phyloP scores from a whole-genome alignment of 2,113 vertebrate genomes.

The Daubentonia madagascariensis region DNA sequence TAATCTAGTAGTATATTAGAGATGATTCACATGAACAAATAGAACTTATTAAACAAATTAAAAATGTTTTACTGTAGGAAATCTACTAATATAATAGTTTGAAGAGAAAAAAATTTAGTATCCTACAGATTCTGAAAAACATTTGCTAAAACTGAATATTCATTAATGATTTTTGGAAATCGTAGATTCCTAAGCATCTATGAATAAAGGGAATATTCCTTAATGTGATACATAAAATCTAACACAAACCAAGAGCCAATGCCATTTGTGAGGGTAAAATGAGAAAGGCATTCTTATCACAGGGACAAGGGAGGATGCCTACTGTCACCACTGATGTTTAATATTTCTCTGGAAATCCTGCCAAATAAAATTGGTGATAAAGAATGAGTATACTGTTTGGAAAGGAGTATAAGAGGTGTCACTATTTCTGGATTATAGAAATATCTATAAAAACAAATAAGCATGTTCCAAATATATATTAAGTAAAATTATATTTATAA shows the following conservation, averaged over 20 bases:
- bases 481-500: background rate
- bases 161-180: slow-evolving; percentile 8
- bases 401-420: background rate
- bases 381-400: background rate
- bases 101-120: slow-evolving; percentile 20
- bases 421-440: slow-evolving; percentile 30
- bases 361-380: background rate
- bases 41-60: slow-evolving; percentile 11
- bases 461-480: slow-evolving; percentile 16
- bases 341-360: slow-evolving; percentile 21
- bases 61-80: background rate
- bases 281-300: background rate
- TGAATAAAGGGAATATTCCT: background rate
- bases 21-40: slow-evolving; percentile 5
- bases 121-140: background rate
- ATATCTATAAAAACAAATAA: slow-evolving; percentile 27
- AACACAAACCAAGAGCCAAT: slow-evolving; percentile 25
- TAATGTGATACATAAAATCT: slow-evolving; percentile 22
- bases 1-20: background rate
- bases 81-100: slow-evolving; percentile 4
- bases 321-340: background rate
- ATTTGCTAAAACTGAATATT: background rate
- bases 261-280: background rate
- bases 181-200: background rate
- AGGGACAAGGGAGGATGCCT: background rate